These are phyloP conservation scores for Semicossyphus pulcher DNA, from an alignment of 2,113 vertebrate species.

Conservation along the genomic window DNA sequence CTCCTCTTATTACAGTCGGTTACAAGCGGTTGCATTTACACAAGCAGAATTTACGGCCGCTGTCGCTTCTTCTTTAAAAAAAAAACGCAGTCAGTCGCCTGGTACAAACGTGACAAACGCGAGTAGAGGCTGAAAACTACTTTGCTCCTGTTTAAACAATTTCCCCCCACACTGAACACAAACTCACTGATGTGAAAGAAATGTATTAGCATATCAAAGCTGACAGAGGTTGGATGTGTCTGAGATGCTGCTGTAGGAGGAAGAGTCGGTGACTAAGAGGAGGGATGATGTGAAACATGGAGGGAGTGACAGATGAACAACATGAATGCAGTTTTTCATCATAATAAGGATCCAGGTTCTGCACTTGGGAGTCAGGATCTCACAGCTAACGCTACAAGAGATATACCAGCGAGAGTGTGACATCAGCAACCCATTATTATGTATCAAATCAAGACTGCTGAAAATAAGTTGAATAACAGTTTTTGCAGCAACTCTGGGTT, in stretches of 20 bases:
- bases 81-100: conserved; percentile 4
- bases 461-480: not conserved
- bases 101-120: conserved; percentile 37
- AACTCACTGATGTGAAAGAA: conserved; percentile 10
- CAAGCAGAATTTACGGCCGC: not conserved
- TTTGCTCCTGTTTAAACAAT: not conserved
- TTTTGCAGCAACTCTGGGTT: not conserved
- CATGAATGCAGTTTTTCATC: not conserved
- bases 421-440: conserved; percentile 5
- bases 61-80: conserved; percentile 22
- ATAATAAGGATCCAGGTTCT: not conserved
- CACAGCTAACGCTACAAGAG: no score
- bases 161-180: not conserved
- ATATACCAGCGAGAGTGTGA: no score
- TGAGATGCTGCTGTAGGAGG: not conserved
- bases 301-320: not conserved
- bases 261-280: conserved; percentile 31
- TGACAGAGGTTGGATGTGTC: not conserved
- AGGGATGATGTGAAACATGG: not conserved
- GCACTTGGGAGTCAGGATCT: not conserved
- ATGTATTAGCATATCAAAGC: conserved; percentile 7
- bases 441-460: not conserved
- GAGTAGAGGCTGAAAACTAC: not conserved
- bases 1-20: not conserved
- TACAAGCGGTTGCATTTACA: not conserved